These are phyloP conservation scores for Stegana nigrithorax DNA, from an alignment of 2,888 invertebrate genomes.

Conservation along the genomic window DNA sequence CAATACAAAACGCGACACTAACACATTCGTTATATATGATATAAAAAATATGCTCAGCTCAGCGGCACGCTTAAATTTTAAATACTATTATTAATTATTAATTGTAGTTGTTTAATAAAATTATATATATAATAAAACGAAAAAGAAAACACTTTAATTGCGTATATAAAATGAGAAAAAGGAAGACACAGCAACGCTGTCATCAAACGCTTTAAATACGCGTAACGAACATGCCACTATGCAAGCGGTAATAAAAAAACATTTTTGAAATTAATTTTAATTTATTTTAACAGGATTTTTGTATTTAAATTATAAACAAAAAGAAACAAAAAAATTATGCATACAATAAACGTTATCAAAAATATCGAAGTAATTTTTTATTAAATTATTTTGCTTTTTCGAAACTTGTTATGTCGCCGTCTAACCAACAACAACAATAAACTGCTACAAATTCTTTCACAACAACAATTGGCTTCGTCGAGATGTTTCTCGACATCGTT, in stretches of 20 bases:
- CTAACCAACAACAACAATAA: no score
- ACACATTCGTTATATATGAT: not conserved
- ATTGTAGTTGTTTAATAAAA: constrained; percentile 14
- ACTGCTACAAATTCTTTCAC: no score
- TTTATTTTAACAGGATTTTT: constrained; percentile 12
- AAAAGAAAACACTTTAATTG: not conserved
- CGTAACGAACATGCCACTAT: constrained; percentile 10
- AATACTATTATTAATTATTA: constrained; percentile 17
- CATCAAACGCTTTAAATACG: no score
- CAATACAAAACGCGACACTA: not conserved
- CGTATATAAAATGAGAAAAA: not conserved
- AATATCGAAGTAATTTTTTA: not conserved
- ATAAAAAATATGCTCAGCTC: constrained; percentile 16
- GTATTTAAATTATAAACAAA: no score
- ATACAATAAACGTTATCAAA: constrained; percentile 12
- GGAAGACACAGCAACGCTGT: no score
- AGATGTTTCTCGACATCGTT: no score
- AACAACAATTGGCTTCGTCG: no score
- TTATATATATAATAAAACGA: not conserved
- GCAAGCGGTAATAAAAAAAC: not conserved
- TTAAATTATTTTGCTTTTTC: no score
- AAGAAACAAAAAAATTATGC: constrained; percentile 10
- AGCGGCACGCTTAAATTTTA: constrained; percentile 14
- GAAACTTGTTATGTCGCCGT: no score
- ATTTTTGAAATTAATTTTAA: constrained; percentile 14